A percentile compares a stretch with the other conserved stretches of the same genome.
phyloP scores from a whole-genome alignment of 1,140 invertebrate genomes.

The Zaprionus ornatus region DNA sequence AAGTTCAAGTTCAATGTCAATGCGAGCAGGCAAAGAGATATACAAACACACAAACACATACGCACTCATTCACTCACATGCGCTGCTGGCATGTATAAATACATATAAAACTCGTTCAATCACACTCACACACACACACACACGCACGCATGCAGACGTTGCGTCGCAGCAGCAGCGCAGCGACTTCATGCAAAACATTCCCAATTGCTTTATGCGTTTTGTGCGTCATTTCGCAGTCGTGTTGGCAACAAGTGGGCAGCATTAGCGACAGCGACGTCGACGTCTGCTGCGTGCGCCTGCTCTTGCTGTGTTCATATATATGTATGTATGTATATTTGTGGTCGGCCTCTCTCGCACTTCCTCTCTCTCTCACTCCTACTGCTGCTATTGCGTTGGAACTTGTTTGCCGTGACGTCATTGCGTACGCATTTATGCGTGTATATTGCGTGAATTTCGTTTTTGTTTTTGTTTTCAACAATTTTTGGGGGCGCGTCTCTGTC shows the following conservation, averaged over 20 bases:
- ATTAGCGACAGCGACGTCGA: conserved; percentile 13
- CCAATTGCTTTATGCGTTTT: conserved; percentile 58
- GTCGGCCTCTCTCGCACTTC: neutral
- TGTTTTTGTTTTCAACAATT: conserved; percentile 15
- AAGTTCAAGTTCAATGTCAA: conserved; percentile 80
- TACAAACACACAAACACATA: conserved; percentile 1
- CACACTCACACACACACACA: conserved; percentile 26
- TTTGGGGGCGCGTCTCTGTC: conserved; percentile 64
- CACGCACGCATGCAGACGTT: conserved; percentile 27
- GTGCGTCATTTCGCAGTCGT: conserved; percentile 59
- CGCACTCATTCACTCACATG: neutral
- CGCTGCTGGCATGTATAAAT: conserved; percentile 17
- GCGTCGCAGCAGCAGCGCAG: conserved; percentile 2
- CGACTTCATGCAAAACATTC: conserved; percentile 8
- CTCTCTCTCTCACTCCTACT: conserved; percentile 6
- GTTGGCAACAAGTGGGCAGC: conserved; percentile 42
- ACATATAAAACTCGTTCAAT: conserved; percentile 69
- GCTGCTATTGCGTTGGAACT: conserved; percentile 37
- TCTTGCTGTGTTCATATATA: conserved; percentile 2
- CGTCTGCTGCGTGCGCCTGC: conserved; percentile 22
- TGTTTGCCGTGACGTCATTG: conserved; percentile 70
- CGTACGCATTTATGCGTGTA: conserved; percentile 48
- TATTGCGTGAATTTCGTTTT: conserved; percentile 40
- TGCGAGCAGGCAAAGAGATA: neutral
- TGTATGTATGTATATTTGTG: no score